Percentiles rank a stretch among this genome's conserved stretches.
Evolutionary conservation across 2,888 invertebrate genomes (phyloP).

Genomic region (Panzeria rudis): DNA sequence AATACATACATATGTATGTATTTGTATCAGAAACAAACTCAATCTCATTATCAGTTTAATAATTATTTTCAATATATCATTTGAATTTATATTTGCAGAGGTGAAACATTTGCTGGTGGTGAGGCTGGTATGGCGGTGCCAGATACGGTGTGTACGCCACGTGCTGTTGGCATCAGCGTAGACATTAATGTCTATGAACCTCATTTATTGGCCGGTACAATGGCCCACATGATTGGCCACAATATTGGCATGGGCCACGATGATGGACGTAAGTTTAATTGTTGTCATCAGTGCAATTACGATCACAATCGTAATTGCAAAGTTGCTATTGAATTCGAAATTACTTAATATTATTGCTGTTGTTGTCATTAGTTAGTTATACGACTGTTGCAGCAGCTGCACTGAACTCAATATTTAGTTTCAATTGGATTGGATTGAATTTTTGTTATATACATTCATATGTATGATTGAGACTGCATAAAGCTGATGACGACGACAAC

Average conservation of each 20-base stretch:
- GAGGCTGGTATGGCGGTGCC: slow-evolving; percentile 97
- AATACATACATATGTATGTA: background rate
- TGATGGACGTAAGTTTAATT: slow-evolving; percentile 88
- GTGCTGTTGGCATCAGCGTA: slow-evolving; percentile 96
- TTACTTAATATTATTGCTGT: slow-evolving; percentile 47
- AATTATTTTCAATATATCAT: slow-evolving; percentile 35
- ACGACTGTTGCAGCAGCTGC: slow-evolving; percentile 21
- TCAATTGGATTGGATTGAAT: slow-evolving; percentile 25
- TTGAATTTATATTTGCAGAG: slow-evolving; percentile 85
- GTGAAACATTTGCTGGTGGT: slow-evolving; percentile 93
- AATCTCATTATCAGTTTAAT: slow-evolving; percentile 1
- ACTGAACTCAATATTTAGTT: slow-evolving; percentile 24
- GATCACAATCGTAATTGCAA: slow-evolving; percentile 32
- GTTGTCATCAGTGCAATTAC: slow-evolving; percentile 32
- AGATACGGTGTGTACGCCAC: slow-evolving; percentile 95
- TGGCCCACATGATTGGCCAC: slow-evolving; percentile 99
- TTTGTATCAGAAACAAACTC: background rate
- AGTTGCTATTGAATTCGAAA: slow-evolving; percentile 58
- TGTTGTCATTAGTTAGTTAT: slow-evolving; percentile 43
- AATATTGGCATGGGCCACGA: slow-evolving; percentile 99
- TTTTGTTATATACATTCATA: background rate
- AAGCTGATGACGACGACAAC: slow-evolving; percentile 43
- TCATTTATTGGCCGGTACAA: slow-evolving; percentile 96
- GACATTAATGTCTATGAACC: slow-evolving; percentile 97
- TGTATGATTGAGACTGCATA: background rate